Evolutionary conservation across 2,113 vertebrate genomes (phyloP).

Genomic region (Lucifuga dentata): DNA sequence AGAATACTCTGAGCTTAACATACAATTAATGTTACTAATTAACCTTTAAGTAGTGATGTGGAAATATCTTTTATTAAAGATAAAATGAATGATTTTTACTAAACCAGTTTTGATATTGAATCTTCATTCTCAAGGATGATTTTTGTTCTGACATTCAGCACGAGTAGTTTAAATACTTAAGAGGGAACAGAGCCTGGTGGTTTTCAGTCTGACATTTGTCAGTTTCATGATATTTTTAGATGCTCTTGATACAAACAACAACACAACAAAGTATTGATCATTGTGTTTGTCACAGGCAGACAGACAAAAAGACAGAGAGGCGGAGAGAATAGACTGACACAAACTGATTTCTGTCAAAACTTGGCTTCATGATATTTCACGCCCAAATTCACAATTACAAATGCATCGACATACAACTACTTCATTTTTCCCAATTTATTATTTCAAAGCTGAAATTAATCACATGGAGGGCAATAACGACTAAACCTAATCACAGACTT

Average conservation of each 20-base stretch:
- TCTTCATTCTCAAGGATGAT: neutral
- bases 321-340: constrained; percentile 54
- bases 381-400: constrained; percentile 78
- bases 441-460: constrained; percentile 81
- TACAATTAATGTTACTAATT: constrained; percentile 13
- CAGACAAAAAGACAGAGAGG: constrained; percentile 2
- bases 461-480: constrained; percentile 79
- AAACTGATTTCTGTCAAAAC: constrained; percentile 72
- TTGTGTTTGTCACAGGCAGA: constrained; percentile 58
- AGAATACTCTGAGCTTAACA: constrained; percentile 27
- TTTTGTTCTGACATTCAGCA: constrained; percentile 8
- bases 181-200: constrained; percentile 36
- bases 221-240: constrained; percentile 73
- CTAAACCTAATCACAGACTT: constrained; percentile 83
- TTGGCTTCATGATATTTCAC: constrained; percentile 58
- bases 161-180: constrained; percentile 30
- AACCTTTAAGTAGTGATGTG: constrained; percentile 10
- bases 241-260: constrained; percentile 62
- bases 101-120: neutral
- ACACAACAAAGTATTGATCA: constrained; percentile 63
- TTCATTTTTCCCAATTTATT: constrained; percentile 79
- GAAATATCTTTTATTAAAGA: constrained; percentile 1
- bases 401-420: constrained; percentile 65
- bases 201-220: constrained; percentile 57
- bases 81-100: constrained; percentile 11